These are phyloP conservation scores for Aphis gossypii DNA, from an alignment of 1,140 invertebrate species.

Conservation along the genomic window DNA sequence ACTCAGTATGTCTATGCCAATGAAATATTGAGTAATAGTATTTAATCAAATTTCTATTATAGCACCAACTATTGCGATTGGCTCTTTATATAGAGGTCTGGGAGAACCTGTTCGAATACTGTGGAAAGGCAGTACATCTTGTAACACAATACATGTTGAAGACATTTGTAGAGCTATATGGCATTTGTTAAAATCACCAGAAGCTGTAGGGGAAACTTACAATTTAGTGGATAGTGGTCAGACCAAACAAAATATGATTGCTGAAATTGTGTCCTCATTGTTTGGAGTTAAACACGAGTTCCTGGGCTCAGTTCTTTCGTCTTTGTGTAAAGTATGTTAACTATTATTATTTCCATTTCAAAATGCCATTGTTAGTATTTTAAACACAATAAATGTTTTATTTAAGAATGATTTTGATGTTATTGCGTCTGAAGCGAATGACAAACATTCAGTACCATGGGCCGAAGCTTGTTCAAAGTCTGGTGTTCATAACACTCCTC, in stretches of 20 bases:
- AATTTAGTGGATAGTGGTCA: constrained; percentile 84
- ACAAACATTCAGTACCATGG: constrained; percentile 91
- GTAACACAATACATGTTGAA: constrained; percentile 87
- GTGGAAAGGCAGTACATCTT: constrained; percentile 83
- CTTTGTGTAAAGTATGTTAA: constrained; percentile 44
- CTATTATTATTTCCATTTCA: constrained; percentile 6
- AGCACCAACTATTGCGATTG: constrained; percentile 85
- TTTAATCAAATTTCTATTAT: constrained; percentile 61
- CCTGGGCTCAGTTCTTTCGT: constrained; percentile 37
- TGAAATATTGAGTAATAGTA: neutral
- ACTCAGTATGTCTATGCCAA: constrained; percentile 72
- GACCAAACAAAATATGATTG: constrained; percentile 83
- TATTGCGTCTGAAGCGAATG: constrained; percentile 87
- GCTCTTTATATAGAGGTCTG: constrained; percentile 86
- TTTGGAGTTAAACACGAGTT: constrained; percentile 79
- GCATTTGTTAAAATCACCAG: constrained; percentile 69
- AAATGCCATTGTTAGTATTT: neutral
- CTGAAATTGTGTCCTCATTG: constrained; percentile 79
- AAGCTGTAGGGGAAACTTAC: constrained; percentile 72
- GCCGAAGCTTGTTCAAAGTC: constrained; percentile 81
- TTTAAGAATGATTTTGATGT: constrained; percentile 74
- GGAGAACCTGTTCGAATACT: constrained; percentile 90
- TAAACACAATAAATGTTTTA: constrained; percentile 51
- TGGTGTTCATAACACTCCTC: constrained; percentile 81
- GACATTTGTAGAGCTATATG: constrained; percentile 84